phyloP scores from a whole-genome alignment of 2,113 vertebrate species.

The Sarotherodon lohbergeri region DNA sequence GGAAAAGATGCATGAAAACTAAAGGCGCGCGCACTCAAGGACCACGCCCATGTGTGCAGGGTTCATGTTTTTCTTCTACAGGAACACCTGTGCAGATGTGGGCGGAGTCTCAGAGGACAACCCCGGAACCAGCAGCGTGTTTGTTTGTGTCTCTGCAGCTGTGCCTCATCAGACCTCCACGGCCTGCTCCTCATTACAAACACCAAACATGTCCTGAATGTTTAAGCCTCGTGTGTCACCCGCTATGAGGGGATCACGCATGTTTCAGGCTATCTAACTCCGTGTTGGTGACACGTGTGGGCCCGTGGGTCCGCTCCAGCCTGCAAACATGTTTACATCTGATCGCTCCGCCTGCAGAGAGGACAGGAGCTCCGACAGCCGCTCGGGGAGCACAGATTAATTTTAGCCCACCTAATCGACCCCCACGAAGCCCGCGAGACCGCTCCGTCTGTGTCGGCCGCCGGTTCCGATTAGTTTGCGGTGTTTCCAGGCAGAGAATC shows the following conservation, averaged over 20 bases:
- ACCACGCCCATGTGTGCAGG: background rate
- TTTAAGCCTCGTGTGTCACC: background rate
- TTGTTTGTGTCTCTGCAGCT: background rate
- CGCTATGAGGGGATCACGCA: background rate
- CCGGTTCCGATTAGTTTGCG: conserved; percentile 6
- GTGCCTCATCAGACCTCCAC: background rate
- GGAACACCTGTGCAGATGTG: background rate
- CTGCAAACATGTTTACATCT: background rate
- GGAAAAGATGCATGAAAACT: accelerated
- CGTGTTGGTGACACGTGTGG: background rate
- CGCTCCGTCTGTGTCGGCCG: background rate
- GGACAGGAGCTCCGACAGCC: background rate
- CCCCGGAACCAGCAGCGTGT: background rate
- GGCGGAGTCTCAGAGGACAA: background rate
- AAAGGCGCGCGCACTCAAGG: background rate
- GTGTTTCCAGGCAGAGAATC: conserved; percentile 69
- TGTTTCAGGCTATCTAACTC: background rate
- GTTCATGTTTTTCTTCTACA: background rate
- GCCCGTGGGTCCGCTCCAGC: background rate
- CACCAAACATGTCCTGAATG: background rate
- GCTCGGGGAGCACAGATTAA: background rate
- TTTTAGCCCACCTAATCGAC: conserved; percentile 33
- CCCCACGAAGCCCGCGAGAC: background rate
- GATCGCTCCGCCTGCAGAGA: background rate
- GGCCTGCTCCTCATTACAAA: background rate